Percentiles rank a stretch among this genome's conserved stretches.
phyloP scores from a whole-genome alignment of 1,140 invertebrate species.

The Reticulitermes speratus region DNA sequence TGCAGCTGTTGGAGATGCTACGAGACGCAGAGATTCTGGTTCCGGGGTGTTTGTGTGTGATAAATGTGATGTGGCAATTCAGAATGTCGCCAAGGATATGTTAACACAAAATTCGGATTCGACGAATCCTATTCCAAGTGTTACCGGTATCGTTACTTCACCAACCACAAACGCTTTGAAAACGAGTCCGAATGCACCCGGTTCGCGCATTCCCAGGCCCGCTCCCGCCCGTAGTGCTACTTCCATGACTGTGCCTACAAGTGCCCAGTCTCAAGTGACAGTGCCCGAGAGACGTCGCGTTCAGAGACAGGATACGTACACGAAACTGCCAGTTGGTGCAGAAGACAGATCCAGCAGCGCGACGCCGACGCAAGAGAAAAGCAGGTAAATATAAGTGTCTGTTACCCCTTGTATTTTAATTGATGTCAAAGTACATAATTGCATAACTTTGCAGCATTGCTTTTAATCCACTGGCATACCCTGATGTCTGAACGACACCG shows the following conservation, averaged over 20 bases:
- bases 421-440: too few species aligned
- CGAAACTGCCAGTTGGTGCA: conserved; percentile 34
- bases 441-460: too few species aligned
- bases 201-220: background rate
- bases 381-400: background rate
- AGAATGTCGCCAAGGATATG: conserved; percentile 53
- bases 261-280: background rate
- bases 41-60: conserved; percentile 56
- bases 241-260: too few species aligned
- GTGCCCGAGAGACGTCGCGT: conserved; percentile 31
- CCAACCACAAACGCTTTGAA: background rate
- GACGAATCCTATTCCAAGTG: background rate
- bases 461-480: too few species aligned
- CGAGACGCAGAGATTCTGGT: conserved; percentile 36
- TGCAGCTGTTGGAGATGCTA: conserved; percentile 54
- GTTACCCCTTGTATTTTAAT: too few species aligned
- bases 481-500: too few species aligned
- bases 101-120: conserved; percentile 38
- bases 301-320: conserved; percentile 39
- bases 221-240: background rate
- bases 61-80: conserved; percentile 63
- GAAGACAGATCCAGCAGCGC: background rate
- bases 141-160: background rate
- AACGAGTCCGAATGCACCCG: background rate
- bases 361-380: background rate